Base-by-base conservation (phyloP, 2,888 invertebrate species). In the Tenthredo distinguenda region DNA sequence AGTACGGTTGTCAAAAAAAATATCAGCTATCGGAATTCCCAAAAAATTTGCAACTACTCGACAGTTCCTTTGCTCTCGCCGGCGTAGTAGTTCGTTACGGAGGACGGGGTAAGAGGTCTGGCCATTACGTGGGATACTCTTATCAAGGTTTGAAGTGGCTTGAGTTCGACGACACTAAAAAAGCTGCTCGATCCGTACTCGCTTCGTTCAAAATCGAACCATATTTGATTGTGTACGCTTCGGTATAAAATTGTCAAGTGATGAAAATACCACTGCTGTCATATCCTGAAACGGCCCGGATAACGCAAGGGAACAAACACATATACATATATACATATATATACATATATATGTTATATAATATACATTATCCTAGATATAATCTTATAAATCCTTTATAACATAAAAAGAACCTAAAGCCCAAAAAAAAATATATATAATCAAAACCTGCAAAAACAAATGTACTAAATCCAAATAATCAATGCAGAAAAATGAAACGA, bases 41-140 rank as follows among this genome's bases (percentile, higher is more conserved):
- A 31, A 68, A 68, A 68, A 31, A 15, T 12, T 18, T 68, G 9
- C 26, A 34, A 26, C 15, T 31, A 31, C 26, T 15, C 4, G 68
- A 12, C 12, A 68, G 9, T 18, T 34, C 37, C 21, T 72, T 72
- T 21, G 18, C 40, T 72, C 21, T 72, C n/a, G 40, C 72, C 3
- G 72, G 37, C 5, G 72, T 72, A 72, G 72, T 37, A 18, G 72
- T 40, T 18, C 72, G 40, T 37, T 74, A 74, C 10, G 72, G 72
- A 21, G 72, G 72, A 40, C 72, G 40, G 18, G 72, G 72, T 21
- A 74, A 18, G 10, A 74, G 72, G 40, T 40, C 37, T n/a, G 43
- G 72, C 18, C 72, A 74, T 43, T 74, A 74, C 37, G 43, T 74
- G 1, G 72, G 72, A 40, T 74, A 74, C 21, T 74, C 72, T 6